Evolutionary conservation across 2,113 vertebrate species (phyloP), one percentile per base, ranked within the genome.

Genomic region (Hiodon tergisus): DNA sequence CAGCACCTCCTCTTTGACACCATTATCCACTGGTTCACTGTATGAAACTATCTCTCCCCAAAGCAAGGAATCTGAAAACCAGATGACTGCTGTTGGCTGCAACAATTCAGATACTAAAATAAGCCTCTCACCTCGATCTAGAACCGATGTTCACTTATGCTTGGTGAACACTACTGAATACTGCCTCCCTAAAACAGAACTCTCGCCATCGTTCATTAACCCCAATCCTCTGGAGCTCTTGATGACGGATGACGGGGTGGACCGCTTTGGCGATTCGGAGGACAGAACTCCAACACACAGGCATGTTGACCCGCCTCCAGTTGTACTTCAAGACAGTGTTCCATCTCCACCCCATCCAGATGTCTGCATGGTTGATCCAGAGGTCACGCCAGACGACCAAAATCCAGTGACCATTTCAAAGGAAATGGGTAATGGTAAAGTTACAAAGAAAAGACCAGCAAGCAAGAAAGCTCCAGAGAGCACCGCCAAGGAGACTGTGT

Each of bases 121-220:
- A 80, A 88, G 83, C 0, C 83, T 86, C 14, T 87, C 90, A 78
- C 85, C 89, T 50, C 89, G 91, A 79, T 91, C 91, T 6, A 93
- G 89, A 79, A 93, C 94, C 75, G 94, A 96, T 82, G 94, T 96
- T 0, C 95, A 98, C 75, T 88, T 97, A 77, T 99, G 96, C 77
- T 90, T 98, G 13, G 95, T 96, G 69, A 92, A 92, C 48, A 95
- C 95, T 7, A 97, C 95, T n/a, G 95, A 98, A 75, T 98, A 95
- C 76, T 95, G 95, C 71, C 96, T 96, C 80, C 94, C 94, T 4
- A 98, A 96, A 85, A 96, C 95, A 0, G 97, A 98, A 81, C 90
- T 98, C 3, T 98, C 96, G 0, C 96, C 97, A 1, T 98, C 97
- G 17, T 98, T 98, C 85, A 98, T 98, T 79, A 98, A 98, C 75